Percentiles rank a stretch among this genome's conserved stretches.
These are phyloP conservation scores for Micoletzkya japonica DNA, from an alignment of 2,888 invertebrate genomes.

Conservation along the genomic window DNA sequence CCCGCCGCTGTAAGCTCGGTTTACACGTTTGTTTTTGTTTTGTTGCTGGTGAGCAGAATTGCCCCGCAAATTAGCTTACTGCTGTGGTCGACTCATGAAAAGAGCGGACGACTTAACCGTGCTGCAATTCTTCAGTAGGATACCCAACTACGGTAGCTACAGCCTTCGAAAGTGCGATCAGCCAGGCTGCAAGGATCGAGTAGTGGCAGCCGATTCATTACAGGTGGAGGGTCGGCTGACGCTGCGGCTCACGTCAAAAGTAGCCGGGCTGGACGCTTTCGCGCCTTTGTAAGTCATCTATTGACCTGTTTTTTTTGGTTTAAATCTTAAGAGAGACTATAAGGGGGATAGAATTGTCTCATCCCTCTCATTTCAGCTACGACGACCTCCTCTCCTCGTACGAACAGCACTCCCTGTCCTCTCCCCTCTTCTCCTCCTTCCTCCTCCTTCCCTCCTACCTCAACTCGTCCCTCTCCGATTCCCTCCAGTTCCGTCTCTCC, in stretches of 20 bases:
- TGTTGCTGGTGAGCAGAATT: conserved; percentile 29
- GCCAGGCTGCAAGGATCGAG: too few relatives aligned
- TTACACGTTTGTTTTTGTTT: too few relatives aligned
- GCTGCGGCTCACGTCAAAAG: conserved; percentile 39
- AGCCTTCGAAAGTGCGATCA: too few relatives aligned
- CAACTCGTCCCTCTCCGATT: conserved; percentile 34
- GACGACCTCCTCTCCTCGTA: conserved; percentile 51
- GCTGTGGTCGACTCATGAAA: too few relatives aligned
- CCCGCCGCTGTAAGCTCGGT: conserved; percentile 16
- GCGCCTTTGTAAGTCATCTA: conserved; percentile 50
- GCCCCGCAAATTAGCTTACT: too few relatives aligned
- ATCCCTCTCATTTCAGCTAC: conserved; percentile 40
- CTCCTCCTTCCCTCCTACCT: conserved; percentile 39
- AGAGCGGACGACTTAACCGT: too few relatives aligned
- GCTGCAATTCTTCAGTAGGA: too few relatives aligned
- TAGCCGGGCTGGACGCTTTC: conserved; percentile 57
- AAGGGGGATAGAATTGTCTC: not conserved
- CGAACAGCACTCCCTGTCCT: conserved; percentile 49
- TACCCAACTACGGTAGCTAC: too few relatives aligned
- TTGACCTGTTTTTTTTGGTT: not conserved
- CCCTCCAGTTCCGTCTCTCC: conserved; percentile 30
- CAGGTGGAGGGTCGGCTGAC: conserved; percentile 39
- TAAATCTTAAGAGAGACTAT: not conserved
- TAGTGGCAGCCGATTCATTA: too few relatives aligned
- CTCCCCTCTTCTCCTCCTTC: conserved; percentile 41